Base-by-base conservation (phyloP, 2,888 invertebrate genomes). In the Luperina nickerlii region DNA sequence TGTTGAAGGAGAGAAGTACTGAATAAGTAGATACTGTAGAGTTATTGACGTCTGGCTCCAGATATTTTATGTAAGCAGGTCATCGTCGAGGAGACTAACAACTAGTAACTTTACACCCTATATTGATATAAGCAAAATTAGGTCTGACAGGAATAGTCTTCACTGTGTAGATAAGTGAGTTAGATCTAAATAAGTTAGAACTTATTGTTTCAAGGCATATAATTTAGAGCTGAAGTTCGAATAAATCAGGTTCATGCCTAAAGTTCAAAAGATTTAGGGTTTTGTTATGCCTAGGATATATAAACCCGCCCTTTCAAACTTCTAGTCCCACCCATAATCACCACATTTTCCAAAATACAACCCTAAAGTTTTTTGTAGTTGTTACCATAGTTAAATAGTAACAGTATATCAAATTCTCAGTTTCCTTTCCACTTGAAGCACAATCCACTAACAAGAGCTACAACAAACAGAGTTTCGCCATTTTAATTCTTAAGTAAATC, bases 31-130 rank as follows among this genome's bases (percentile, higher is more conserved):
- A 9, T 38, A 27, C 48, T 69, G 57, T 63, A 54, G 24, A 66
- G 70, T 69, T 79, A 79, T 74, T 70, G 80, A 74, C 60, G 80
- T 45, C 65, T 74, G 65, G 80, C 62, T 60, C 69, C 18, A 11
- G 24, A 79, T 79, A 79, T 42, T 73, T 79, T 68, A 79, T 63
- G 79, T 48, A 79, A 79, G 24, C 81, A 77, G 57, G 68, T 79
- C 73, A 79, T 74, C 51, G 60, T 57, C 48, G 63, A 60, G 57
- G 51, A 60, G 18, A 65, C 60, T 65, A 63, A 62, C 45, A 45
- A 69, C 73, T 82, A n/a, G 60, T 69, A 65, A 82, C 51, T 79
- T 82, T 45, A 51, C 18, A 63, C 54, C 11, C 27, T 75, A 74
- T 27, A 82, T 67, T 75, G 51, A 75, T 32, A 45, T 48, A 70